phyloP scores from a whole-genome alignment of 2,888 invertebrate genomes.

The Melipona beecheii region DNA sequence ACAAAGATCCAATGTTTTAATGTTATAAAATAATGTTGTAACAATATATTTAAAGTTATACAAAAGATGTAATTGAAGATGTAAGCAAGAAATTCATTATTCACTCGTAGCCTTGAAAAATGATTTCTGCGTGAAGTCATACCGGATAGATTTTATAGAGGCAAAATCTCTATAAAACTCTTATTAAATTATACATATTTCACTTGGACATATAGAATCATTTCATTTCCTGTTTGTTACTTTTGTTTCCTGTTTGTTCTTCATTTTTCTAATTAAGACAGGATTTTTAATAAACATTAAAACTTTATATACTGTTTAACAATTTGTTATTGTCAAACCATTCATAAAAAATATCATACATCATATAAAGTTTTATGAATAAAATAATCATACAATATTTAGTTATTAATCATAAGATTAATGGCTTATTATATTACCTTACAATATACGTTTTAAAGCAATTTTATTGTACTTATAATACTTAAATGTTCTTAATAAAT shows the following conservation, averaged over 20 bases:
- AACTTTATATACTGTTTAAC: background rate
- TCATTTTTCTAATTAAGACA: background rate
- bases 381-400: background rate
- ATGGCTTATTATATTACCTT: background rate
- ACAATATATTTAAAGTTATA: background rate
- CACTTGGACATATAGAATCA: no score
- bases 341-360: background rate
- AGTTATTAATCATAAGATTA: background rate
- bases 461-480: background rate
- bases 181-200: background rate
- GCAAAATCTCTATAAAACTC: background rate
- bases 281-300: background rate
- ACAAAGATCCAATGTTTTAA: no score
- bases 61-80: no score
- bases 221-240: background rate
- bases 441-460: background rate
- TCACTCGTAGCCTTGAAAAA: no score
- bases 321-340: background rate
- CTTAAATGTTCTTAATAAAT: background rate
- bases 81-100: no score
- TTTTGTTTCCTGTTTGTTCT: background rate
- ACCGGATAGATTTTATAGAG: no score
- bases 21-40: no score
- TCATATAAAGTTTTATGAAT: background rate
- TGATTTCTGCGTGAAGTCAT: no score